These are phyloP conservation scores for Volucella inanis DNA, from an alignment of 2,888 invertebrate species.

Conservation along the genomic window DNA sequence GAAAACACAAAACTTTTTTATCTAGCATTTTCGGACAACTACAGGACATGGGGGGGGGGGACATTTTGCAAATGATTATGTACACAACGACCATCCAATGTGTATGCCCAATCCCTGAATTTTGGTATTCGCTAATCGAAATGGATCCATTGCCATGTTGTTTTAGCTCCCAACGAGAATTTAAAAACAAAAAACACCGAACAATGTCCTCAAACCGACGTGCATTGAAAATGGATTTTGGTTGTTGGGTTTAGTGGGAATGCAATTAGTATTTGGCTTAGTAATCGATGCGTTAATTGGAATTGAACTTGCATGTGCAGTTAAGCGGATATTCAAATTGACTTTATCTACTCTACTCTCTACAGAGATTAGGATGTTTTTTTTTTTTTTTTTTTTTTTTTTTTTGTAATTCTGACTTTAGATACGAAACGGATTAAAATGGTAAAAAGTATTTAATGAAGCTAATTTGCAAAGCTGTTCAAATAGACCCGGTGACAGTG, in stretches of 20 bases:
- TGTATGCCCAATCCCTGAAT: constrained; percentile 18
- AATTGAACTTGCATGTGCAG: constrained; percentile 57
- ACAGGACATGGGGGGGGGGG: constrained; percentile 14
- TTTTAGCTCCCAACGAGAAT: constrained; percentile 1
- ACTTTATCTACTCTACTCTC: constrained; percentile 2
- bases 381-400: no score
- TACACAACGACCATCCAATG: constrained; percentile 58
- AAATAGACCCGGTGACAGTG: no score
- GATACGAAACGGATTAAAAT: no score
- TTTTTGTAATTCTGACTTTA: no score
- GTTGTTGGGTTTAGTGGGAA: constrained; percentile 51
- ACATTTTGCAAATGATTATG: constrained; percentile 53
- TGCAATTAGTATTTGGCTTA: constrained; percentile 65
- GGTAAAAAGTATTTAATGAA: no score
- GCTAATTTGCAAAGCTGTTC: no score
- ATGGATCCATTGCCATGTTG: constrained; percentile 27
- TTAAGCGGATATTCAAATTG: constrained; percentile 53
- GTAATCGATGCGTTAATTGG: constrained; percentile 73
- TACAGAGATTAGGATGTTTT: no score
- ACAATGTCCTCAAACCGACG: not conserved
- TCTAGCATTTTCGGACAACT: constrained; percentile 31
- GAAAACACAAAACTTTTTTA: constrained; percentile 18
- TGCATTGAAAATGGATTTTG: constrained; percentile 53
- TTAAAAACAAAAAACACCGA: constrained; percentile 11
- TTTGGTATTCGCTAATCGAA: constrained; percentile 64